Evolutionary conservation across 2,113 vertebrate genomes (phyloP).

Genomic region (Corythornis vintsioides): DNA sequence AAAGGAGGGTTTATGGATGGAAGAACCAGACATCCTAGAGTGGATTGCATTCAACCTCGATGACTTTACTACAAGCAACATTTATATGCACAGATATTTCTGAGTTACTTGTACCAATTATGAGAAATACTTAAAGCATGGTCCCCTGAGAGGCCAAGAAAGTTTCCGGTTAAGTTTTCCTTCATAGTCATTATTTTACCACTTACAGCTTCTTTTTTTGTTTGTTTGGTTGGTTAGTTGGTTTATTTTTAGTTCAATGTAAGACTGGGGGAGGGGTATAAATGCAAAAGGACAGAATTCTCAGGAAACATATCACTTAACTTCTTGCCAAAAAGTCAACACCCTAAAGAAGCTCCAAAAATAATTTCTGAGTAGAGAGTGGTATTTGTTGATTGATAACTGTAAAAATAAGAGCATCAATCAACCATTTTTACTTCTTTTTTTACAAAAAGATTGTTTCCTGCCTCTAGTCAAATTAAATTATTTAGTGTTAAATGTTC

Average conservation of each 20-base stretch:
- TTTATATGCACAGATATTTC: slow-evolving; percentile 73
- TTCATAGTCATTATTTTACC: slow-evolving; percentile 52
- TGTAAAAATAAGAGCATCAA: slow-evolving; percentile 62
- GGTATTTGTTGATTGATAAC: slow-evolving; percentile 65
- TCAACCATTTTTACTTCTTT: slow-evolving; percentile 58
- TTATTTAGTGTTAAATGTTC: slow-evolving; percentile 68
- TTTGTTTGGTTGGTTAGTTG: neutral
- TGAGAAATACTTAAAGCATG: slow-evolving; percentile 81
- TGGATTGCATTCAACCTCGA: slow-evolving; percentile 64
- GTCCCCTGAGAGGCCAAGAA: slow-evolving; percentile 81
- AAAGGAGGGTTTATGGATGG: slow-evolving; percentile 50
- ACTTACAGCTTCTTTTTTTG: slow-evolving; percentile 25
- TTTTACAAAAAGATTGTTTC: slow-evolving; percentile 30
- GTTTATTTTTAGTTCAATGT: slow-evolving; percentile 55
- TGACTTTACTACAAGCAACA: slow-evolving; percentile 24
- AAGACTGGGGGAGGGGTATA: slow-evolving; percentile 56
- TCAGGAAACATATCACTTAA: slow-evolving; percentile 76
- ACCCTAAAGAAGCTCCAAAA: slow-evolving; percentile 61
- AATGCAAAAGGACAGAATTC: slow-evolving; percentile 62
- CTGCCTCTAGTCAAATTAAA: slow-evolving; percentile 67
- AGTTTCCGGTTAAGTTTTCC: slow-evolving; percentile 78
- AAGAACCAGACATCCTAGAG: slow-evolving; percentile 54
- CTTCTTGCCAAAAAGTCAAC: slow-evolving; percentile 79
- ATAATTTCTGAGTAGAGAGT: slow-evolving; percentile 67
- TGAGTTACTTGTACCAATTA: slow-evolving; percentile 71